Percentiles rank a stretch among this genome's conserved stretches.
Conservation (phyloP, 1,140 invertebrate genomes). For the Lepeophtheirus salmonis region DNA sequence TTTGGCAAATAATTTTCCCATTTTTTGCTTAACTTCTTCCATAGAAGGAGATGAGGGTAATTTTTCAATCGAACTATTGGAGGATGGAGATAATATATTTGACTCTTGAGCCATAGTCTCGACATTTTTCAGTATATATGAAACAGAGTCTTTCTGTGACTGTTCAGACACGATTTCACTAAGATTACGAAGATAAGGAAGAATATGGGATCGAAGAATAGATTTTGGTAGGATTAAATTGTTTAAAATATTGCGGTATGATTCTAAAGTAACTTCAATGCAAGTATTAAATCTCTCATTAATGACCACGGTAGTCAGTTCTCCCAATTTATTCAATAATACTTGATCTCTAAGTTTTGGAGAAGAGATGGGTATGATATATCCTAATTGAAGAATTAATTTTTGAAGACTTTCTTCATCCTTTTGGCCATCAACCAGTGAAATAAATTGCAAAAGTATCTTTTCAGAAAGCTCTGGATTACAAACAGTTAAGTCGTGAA, state of each 20-base stretch:
- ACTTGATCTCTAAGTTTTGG: not conserved
- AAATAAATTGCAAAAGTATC: not conserved
- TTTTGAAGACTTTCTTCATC: not conserved
- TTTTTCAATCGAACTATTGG: not conserved
- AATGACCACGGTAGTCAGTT: not conserved
- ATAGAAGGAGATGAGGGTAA: slow-evolving; percentile 3
- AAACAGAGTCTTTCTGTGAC: not conserved
- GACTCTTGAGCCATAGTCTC: not conserved
- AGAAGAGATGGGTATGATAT: not conserved
- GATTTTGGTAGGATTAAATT: not conserved
- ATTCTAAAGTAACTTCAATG: not conserved
- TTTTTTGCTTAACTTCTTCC: slow-evolving; percentile 16
- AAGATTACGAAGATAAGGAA: not conserved
- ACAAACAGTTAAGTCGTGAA: not conserved
- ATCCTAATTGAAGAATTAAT: not conserved
- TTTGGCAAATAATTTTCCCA: slow-evolving; percentile 12
- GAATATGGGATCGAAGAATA: not conserved
- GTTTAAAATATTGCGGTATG: not conserved
- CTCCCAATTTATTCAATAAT: not conserved
- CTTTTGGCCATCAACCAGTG: not conserved
- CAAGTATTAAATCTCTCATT: not conserved
- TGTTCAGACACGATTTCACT: not conserved
- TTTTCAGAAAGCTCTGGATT: not conserved
- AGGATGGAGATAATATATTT: not conserved
- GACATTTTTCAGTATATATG: not conserved